A percentile compares a stretch with the other conserved stretches of the same genome.
These are phyloP conservation scores for Zaprionus taronus DNA, from an alignment of 1,140 invertebrate genomes.

Conservation along the genomic window DNA sequence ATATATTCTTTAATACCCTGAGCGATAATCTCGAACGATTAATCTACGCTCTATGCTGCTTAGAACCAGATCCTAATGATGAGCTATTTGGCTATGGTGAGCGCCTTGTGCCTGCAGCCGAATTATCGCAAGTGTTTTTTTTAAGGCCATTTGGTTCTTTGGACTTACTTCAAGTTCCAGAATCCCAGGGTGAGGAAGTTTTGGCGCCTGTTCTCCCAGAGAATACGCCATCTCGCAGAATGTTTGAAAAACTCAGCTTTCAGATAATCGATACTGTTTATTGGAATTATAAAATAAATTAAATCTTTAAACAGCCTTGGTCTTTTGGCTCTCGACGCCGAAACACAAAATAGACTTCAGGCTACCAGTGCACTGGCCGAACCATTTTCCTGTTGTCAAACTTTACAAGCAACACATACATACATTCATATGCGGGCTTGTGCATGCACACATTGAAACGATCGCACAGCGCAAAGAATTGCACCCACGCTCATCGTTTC, in stretches of 20 bases:
- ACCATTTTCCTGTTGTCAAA: no score
- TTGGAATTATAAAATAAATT: constrained; percentile 2
- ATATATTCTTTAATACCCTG: not conserved
- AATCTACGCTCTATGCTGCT: not conserved
- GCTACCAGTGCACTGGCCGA: no score
- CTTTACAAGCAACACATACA: no score
- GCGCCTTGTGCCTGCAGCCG: not conserved
- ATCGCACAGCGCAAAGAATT: no score
- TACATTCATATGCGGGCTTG: no score
- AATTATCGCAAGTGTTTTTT: no score
- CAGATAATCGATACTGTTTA: constrained; percentile 6
- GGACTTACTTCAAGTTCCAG: constrained; percentile 59
- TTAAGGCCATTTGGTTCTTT: constrained; percentile 17
- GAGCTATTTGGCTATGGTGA: not conserved
- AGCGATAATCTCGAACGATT: not conserved
- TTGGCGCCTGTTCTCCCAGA: constrained; percentile 22
- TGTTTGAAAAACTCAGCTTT: constrained; percentile 13
- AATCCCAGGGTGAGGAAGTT: constrained; percentile 60
- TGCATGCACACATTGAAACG: no score
- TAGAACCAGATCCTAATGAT: not conserved
- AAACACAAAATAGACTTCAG: no score
- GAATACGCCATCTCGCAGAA: not conserved
- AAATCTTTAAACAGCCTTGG: no score
- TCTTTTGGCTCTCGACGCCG: no score
- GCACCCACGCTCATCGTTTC: no score